Base-by-base conservation (phyloP, 2,113 vertebrate genomes). In the Gadus macrocephalus region DNA sequence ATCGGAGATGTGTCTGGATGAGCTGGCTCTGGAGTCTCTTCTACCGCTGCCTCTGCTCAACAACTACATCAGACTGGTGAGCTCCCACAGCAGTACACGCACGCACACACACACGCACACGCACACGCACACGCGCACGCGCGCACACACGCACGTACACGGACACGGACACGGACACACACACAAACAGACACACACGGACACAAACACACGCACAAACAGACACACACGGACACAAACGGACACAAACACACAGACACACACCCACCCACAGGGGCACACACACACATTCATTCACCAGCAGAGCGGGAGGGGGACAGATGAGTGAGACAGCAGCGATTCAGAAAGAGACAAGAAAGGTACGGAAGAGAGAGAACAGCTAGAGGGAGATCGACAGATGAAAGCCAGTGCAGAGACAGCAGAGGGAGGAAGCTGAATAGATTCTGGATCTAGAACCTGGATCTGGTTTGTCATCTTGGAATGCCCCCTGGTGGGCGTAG, bases 21-120 rank as follows among this genome's bases (percentile, higher is more conserved):
- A 96, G 76, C 86, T 95, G 83, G 93, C 94, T 62, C 94, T 98
- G 0, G 87, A 95, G 60, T 95, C 95, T 64, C 94, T 95, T 89
- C 92, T 98, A 80, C 94, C 94, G 22, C 93, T 98, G 81, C 94
- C 93, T 53, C 91, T 94, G 77, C 92, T 99, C 67, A 93, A 96
- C 88, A 98, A 98, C 91, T 99, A 96, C 81, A 91, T 96, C 70
- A 92, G 96, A 83, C 91, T 98, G 94, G 97, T 98, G 92, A 25
- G 82, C 83, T 69, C 55, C 20, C 31, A 71, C 49, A 53, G 66
- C 69, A 68, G 70, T 59, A 31, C 71, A 31, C 58, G 49, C 53
- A 4, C 31, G 4, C 31, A 14, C 67, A 67, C 58, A 28, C 67
- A 64, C 35, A 58, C 53, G 42, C 61, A 62, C 58, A 35, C 31